Percentiles rank a stretch among this genome's conserved stretches.
phyloP scores from a whole-genome alignment of 1,140 invertebrate species.

The Leptinotarsa defecta region DNA sequence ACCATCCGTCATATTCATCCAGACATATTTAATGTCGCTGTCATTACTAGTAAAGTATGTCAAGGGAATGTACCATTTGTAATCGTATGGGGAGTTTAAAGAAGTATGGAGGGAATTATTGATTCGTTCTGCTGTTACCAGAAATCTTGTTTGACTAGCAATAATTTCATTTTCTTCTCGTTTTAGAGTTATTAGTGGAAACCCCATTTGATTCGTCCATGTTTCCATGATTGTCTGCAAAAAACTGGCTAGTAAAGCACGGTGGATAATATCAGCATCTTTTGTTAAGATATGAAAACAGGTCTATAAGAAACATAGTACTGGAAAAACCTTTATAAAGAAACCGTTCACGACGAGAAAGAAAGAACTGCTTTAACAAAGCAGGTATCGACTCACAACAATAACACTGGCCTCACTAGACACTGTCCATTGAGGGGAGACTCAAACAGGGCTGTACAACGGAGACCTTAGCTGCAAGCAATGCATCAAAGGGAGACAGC shows the following conservation, averaged over 20 bases:
- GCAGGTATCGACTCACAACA: too few species aligned
- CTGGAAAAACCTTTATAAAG: background rate
- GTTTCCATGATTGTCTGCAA: conserved; percentile 77
- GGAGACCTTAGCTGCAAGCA: too few species aligned
- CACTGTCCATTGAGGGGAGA: too few species aligned
- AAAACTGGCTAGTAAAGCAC: background rate
- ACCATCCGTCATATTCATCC: conserved; percentile 79
- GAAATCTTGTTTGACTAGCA: conserved; percentile 65
- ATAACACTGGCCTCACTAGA: too few species aligned
- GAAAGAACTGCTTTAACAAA: too few species aligned
- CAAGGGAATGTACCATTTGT: conserved; percentile 79
- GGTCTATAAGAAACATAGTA: background rate
- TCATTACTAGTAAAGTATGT: conserved; percentile 71
- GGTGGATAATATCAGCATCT: background rate
- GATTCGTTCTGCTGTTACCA: conserved; percentile 55
- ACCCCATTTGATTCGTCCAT: conserved; percentile 85
- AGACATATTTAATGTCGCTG: conserved; percentile 59
- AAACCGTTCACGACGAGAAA: too few species aligned
- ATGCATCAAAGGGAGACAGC: too few species aligned
- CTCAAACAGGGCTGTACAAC: too few species aligned
- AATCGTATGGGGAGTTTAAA: conserved; percentile 56
- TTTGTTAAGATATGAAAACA: background rate
- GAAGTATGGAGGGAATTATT: conserved; percentile 49
- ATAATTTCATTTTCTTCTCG: conserved; percentile 65
- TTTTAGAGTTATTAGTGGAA: conserved; percentile 69